Evolutionary conservation across 1,140 invertebrate genomes (phyloP).

Genomic region (Aphelenchoides fujianensis): DNA sequence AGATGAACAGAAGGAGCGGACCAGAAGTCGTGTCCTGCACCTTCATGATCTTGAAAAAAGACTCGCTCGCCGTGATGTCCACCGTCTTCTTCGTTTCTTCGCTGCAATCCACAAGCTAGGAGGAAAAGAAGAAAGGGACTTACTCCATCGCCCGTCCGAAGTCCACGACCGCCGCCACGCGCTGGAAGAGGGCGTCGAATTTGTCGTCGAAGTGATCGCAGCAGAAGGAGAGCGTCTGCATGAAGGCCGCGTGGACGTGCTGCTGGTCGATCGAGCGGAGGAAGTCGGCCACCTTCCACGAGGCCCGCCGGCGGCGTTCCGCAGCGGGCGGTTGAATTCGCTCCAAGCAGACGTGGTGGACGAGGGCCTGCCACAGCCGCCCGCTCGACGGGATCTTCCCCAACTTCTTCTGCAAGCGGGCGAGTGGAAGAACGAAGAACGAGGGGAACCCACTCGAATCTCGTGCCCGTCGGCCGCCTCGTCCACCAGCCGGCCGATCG

Average conservation of each 20-base stretch:
- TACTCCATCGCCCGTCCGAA: slow-evolving; percentile 8
- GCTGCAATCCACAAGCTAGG: not conserved
- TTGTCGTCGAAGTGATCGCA: slow-evolving; percentile 1
- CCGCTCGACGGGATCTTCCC: not conserved
- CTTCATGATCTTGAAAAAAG: slow-evolving; percentile 5
- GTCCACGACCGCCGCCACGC: slow-evolving; percentile 12
- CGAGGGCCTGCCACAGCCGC: not conserved
- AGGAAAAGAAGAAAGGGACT: too few species aligned
- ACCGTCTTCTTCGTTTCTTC: not conserved
- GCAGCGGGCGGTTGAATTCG: not conserved
- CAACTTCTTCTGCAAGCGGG: not conserved
- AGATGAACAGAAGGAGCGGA: not conserved
- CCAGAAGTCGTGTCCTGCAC: not conserved
- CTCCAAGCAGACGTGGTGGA: slow-evolving; percentile 3
- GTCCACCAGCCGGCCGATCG: slow-evolving; percentile 3
- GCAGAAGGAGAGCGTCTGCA: not conserved
- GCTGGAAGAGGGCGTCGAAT: slow-evolving; percentile 12
- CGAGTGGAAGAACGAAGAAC: too few species aligned
- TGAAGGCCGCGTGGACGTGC: not conserved
- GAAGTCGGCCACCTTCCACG: not conserved
- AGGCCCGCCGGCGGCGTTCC: not conserved
- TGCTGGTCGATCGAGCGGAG: not conserved
- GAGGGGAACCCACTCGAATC: slow-evolving; percentile 3
- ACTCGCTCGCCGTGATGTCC: not conserved
- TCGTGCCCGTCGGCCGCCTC: not conserved